Base-by-base conservation (phyloP, 2,797 vertebrate genomes). In the Capromys pilorides region DNA sequence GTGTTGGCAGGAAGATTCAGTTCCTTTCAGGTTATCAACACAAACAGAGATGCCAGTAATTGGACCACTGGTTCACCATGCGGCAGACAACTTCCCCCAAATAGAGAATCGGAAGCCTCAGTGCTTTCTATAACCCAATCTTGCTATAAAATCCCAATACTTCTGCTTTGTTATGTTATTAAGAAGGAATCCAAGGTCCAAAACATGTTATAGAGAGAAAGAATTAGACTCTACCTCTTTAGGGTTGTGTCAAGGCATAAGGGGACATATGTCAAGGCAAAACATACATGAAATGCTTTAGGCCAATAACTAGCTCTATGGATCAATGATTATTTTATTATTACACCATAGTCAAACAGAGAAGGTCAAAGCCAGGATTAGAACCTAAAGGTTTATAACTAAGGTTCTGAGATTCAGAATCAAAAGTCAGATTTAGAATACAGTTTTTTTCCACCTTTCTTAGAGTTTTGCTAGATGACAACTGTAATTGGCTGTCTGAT, bases 401-500 rank as follows among this genome's bases (percentile, higher is more conserved):
- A 66, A 77, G 6, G 7, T 49, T 49, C 73, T 49, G 41, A 49
- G 49, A 33, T 80, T 94, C 21, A 1, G 54, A 81, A 66, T 14
- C 86, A 71, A 90, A 90, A 21, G 8, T 94, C 67, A 86, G 16
- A 81, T 78, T 85, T 85, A n/a, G 75, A 14, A n/a, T 81, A 67
- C 16, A 81, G 10, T 11, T 39, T 78, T 82, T 84, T 59, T 26
- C 26, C 66, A 19, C 67, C 5, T 91, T 88, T 86, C 84, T 77
- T 85, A 12, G n/a, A 67, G 9, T 86, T 94, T 78, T 93, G 10
- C 91, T 93, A 87, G 33, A 83, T 18, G 33, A 41, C n/a, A 82
- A 73, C 75, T 85, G 36, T 86, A 85, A 64, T 84, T 86, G 78
- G 66, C 21, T 75, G 21, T 24, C 62, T 94, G 49, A 91, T 26